Evolutionary conservation across 2,888 invertebrate species (phyloP).

Genomic region (Oithona nana): DNA sequence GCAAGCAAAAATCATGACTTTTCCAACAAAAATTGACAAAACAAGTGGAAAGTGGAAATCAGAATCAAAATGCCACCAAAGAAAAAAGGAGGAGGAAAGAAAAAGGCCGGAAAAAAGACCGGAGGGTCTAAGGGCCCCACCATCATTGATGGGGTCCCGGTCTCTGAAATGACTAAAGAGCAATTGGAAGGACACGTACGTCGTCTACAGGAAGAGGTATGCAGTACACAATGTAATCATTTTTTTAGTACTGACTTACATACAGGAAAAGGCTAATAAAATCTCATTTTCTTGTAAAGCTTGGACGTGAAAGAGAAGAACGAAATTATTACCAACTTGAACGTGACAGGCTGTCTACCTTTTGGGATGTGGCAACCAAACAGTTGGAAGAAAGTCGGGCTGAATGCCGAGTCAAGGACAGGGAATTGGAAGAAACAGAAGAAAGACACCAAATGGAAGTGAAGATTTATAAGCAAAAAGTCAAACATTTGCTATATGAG

Average conservation of each 20-base stretch:
- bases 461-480: constrained; percentile 74
- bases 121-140: constrained; percentile 20
- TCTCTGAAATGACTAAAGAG: constrained; percentile 76
- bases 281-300: constrained; percentile 29
- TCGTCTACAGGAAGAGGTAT: constrained; percentile 47
- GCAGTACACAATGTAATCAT: too few species aligned
- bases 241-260: too few species aligned
- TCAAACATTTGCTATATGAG: constrained; percentile 78
- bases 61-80: constrained; percentile 23
- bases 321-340: constrained; percentile 87
- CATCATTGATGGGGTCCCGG: constrained; percentile 59
- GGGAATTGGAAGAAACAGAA: constrained; percentile 67
- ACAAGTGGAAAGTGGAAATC: background rate
- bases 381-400: constrained; percentile 69
- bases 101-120: constrained; percentile 21
- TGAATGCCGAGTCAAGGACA: constrained; percentile 39
- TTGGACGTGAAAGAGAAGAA: constrained; percentile 84
- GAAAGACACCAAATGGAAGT: constrained; percentile 71
- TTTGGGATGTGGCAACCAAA: constrained; percentile 84
- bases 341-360: constrained; percentile 75
- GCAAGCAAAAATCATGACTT: too few species aligned
- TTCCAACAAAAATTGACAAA: too few species aligned
- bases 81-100: constrained; percentile 23
- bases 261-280: background rate
- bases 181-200: constrained; percentile 73